Conservation (phyloP, 2,113 vertebrate species). For the Oreotragus oreotragus region DNA sequence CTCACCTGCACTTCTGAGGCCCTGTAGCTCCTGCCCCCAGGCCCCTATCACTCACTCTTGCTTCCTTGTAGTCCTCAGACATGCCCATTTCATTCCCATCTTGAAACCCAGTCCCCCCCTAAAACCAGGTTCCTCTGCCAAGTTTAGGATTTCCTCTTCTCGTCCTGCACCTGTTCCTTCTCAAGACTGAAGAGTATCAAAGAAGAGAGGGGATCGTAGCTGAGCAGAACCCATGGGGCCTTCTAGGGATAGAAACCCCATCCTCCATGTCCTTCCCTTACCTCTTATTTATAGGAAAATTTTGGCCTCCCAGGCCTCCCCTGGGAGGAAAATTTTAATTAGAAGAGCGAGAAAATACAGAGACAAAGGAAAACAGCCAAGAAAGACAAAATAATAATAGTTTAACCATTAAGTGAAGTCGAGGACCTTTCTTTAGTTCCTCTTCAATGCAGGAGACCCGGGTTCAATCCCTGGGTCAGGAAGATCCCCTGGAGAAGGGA, state of each 20-base stretch:
- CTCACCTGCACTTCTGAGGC: neutral
- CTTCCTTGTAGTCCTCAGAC: neutral
- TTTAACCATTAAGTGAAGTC: neutral
- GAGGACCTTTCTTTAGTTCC: neutral
- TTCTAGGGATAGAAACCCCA: neutral
- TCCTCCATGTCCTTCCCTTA: neutral
- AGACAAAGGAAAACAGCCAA: neutral
- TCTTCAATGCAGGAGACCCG: neutral
- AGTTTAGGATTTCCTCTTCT: neutral
- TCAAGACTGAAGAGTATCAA: neutral
- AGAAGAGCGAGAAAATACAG: neutral
- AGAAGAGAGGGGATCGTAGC: neutral
- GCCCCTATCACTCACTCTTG: accelerated
- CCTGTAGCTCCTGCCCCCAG: accelerated
- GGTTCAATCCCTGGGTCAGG: neutral
- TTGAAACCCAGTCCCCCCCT: neutral
- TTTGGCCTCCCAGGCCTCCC: neutral
- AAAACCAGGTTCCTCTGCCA: neutral
- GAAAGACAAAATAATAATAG: neutral
- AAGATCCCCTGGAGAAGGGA: neutral
- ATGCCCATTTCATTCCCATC: neutral
- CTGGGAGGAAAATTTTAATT: neutral
- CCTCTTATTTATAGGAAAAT: neutral
- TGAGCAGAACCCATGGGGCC: neutral
- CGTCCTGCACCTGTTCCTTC: neutral